phyloP scores from a whole-genome alignment of 2,888 invertebrate species.

The Ormyrus pomaceus region DNA sequence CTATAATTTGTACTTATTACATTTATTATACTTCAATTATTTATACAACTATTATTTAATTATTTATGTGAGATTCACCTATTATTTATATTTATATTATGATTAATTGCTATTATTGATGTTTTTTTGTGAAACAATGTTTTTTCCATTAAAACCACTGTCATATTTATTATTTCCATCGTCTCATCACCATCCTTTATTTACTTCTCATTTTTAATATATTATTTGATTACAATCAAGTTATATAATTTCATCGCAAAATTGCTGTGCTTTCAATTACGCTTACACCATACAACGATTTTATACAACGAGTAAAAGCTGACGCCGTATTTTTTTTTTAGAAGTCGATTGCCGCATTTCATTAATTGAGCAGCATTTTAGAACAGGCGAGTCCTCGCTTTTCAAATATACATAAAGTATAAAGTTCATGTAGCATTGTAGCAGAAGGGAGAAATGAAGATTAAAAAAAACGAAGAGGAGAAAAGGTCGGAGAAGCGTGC shows the following conservation, averaged over 20 bases:
- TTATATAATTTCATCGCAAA: constrained; percentile 27
- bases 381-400: constrained; percentile 17
- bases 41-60: constrained; percentile 29
- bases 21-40: constrained; percentile 49
- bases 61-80: constrained; percentile 36
- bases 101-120: constrained; percentile 54
- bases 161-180: constrained; percentile 52
- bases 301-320: constrained; percentile 67
- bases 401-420: constrained; percentile 23
- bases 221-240: constrained; percentile 54
- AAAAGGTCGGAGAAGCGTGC: constrained; percentile 21
- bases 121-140: constrained; percentile 49
- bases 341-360: constrained; percentile 48
- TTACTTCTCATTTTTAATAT: constrained; percentile 52
- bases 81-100: constrained; percentile 58
- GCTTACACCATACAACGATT: constrained; percentile 68
- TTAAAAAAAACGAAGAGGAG: constrained; percentile 3
- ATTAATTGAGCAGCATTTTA: constrained; percentile 38
- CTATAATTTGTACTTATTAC: constrained; percentile 28
- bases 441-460: background rate
- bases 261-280: constrained; percentile 37
- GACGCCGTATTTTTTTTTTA: constrained; percentile 20
- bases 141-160: constrained; percentile 55
- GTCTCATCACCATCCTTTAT: constrained; percentile 43
- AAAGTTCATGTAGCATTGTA: constrained; percentile 12